These are phyloP conservation scores for Nymphalis c-album DNA, from an alignment of 2,888 invertebrate genomes.

Conservation along the genomic window DNA sequence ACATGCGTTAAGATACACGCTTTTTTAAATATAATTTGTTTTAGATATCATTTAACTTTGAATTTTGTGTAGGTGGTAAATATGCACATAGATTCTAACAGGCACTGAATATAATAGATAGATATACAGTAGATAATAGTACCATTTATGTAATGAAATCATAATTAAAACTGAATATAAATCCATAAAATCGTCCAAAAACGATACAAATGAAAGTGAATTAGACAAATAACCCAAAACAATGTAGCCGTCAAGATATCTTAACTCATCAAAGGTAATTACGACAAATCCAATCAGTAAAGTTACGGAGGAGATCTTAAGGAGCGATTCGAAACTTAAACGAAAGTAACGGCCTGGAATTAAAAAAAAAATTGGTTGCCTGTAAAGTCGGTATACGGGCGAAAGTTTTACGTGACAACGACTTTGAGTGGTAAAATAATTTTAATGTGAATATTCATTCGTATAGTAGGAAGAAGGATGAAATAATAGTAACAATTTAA, in stretches of 20 bases:
- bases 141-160: background rate
- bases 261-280: slow-evolving; percentile 4
- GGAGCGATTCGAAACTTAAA: slow-evolving; percentile 4
- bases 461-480: too few species aligned
- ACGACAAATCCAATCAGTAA: slow-evolving; percentile 9
- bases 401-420: too few species aligned
- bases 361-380: slow-evolving; percentile 14
- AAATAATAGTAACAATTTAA: too few species aligned
- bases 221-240: background rate
- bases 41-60: slow-evolving; percentile 23
- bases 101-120: slow-evolving; percentile 34
- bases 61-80: slow-evolving; percentile 24
- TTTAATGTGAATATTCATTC: too few species aligned
- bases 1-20: slow-evolving; percentile 50
- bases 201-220: background rate
- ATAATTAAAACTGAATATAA: background rate
- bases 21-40: slow-evolving; percentile 35
- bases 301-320: slow-evolving; percentile 16
- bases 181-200: slow-evolving; percentile 7
- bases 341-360: slow-evolving; percentile 19
- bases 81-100: slow-evolving; percentile 30
- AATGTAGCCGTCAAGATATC: background rate
- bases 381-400: too few species aligned
- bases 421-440: too few species aligned
- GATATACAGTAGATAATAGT: slow-evolving; percentile 23